Conservation (phyloP, 35 echinoderm and acorn worm species). For the Lytechinus pictus region DNA sequence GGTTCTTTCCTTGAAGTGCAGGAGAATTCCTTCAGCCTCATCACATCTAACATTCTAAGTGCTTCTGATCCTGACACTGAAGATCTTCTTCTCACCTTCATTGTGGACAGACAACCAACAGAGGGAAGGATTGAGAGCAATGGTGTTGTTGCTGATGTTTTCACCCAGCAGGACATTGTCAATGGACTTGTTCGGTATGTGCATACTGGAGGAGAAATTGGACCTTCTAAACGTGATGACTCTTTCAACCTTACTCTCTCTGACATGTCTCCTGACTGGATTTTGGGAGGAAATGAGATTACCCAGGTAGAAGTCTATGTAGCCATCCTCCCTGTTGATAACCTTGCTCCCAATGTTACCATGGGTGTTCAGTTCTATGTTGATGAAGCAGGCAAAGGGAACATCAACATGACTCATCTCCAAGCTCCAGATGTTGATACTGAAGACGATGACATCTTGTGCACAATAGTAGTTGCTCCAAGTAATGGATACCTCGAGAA, state of each 20-base stretch:
- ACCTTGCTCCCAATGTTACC: constrained; percentile 78
- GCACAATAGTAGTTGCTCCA: constrained; percentile 75
- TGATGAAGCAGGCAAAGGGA: constrained; percentile 78
- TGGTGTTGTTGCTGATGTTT: constrained; percentile 61
- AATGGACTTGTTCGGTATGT: constrained; percentile 91
- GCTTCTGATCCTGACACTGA: constrained; percentile 99
- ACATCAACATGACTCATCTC: constrained; percentile 80
- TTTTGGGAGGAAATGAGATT: constrained; percentile 85
- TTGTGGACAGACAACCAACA: constrained; percentile 62
- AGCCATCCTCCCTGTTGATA: constrained; percentile 94
- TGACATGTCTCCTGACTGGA: constrained; percentile 96
- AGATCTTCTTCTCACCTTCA: constrained; percentile 90
- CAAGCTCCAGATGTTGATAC: constrained; percentile 88
- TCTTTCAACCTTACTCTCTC: constrained; percentile 95
- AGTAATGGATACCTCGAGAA: constrained; percentile 92
- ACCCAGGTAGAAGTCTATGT: constrained; percentile 90
- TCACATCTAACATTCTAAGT: constrained; percentile 95
- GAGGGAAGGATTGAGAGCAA: constrained; percentile 86
- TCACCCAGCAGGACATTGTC: constrained; percentile 95
- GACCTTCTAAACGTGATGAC: constrained; percentile 77
- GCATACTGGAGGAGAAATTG: constrained; percentile 96
- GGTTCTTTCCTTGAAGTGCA: constrained; percentile 90
- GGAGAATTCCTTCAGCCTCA: constrained; percentile 84
- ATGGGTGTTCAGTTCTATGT: constrained; percentile 69
- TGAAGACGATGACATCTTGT: constrained; percentile 90